Percentiles rank a stretch among this genome's conserved stretches.
phyloP scores from a whole-genome alignment of 2,113 vertebrate genomes.

The Syngnathoides biaculeatus region DNA sequence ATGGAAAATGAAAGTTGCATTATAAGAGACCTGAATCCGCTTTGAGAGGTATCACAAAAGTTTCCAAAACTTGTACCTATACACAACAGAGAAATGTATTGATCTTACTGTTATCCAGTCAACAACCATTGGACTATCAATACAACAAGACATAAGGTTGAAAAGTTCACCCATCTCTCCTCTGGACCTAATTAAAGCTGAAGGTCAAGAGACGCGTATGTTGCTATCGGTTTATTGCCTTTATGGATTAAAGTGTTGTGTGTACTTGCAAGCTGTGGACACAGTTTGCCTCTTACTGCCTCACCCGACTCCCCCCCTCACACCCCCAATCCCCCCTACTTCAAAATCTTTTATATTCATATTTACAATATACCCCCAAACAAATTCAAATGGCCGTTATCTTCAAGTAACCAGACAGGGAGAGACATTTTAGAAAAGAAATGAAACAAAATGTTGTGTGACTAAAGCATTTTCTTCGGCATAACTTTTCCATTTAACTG shows the following conservation, averaged over 20 bases:
- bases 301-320: conserved; percentile 23
- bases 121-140: conserved; percentile 50
- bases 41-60: conserved; percentile 33
- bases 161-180: conserved; percentile 69
- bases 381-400: conserved; percentile 65
- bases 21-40: conserved; percentile 19
- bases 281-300: conserved; percentile 28
- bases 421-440: conserved; percentile 61
- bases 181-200: conserved; percentile 68
- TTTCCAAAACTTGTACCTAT: conserved; percentile 32
- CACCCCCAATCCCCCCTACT: conserved; percentile 22
- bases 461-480: conserved; percentile 65
- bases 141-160: conserved; percentile 61
- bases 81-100: conserved; percentile 39
- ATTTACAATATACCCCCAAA: conserved; percentile 52
- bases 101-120: conserved; percentile 46
- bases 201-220: conserved; percentile 67
- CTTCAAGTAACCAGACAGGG: conserved; percentile 66
- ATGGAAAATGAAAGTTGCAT: conserved; percentile 37
- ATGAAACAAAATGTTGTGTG: conserved; percentile 65
- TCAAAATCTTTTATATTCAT: conserved; percentile 45
- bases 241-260: conserved; percentile 54
- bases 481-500: conserved; percentile 67
- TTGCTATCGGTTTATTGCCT: conserved; percentile 65
- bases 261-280: conserved; percentile 21